These are phyloP conservation scores for Ypsolopha scabrella DNA, from an alignment of 2,888 invertebrate species.

Conservation along the genomic window DNA sequence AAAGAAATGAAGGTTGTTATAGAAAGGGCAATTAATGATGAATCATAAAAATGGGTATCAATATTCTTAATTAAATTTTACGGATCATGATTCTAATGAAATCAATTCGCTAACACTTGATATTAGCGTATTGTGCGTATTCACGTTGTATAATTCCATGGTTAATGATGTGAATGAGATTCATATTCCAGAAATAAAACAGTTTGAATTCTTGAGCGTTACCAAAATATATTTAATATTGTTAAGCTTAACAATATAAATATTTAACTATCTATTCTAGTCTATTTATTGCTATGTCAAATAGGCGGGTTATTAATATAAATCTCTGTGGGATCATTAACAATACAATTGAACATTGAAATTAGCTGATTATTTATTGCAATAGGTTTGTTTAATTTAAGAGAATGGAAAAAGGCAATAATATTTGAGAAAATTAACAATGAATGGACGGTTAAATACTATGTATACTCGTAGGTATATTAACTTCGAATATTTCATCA, in stretches of 20 bases:
- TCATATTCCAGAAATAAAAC: no score
- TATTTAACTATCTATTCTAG: conserved; percentile 60
- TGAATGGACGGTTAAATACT: conserved; percentile 1
- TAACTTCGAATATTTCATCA: background rate
- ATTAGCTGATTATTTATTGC: background rate
- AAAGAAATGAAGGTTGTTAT: background rate
- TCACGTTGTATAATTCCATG: no score
- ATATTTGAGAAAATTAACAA: conserved; percentile 1
- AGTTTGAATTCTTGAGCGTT: conserved; percentile 26
- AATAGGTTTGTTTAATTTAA: background rate
- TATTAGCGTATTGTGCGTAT: no score
- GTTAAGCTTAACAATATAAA: conserved; percentile 49
- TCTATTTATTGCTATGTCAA: conserved; percentile 68
- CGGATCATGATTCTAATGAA: no score
- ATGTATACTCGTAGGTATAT: background rate
- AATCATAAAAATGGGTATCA: no score
- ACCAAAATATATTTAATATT: conserved; percentile 25
- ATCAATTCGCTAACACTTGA: no score
- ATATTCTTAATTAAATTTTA: no score
- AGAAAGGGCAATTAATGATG: no score
- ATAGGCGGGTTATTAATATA: conserved; percentile 65
- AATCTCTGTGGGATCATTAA: conserved; percentile 38
- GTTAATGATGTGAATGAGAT: no score
- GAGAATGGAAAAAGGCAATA: background rate
- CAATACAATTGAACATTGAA: conserved; percentile 15